Percentiles rank a stretch among this genome's conserved stretches.
Conservation (phyloP, 2,888 invertebrate genomes). For the Baccha elongata region DNA sequence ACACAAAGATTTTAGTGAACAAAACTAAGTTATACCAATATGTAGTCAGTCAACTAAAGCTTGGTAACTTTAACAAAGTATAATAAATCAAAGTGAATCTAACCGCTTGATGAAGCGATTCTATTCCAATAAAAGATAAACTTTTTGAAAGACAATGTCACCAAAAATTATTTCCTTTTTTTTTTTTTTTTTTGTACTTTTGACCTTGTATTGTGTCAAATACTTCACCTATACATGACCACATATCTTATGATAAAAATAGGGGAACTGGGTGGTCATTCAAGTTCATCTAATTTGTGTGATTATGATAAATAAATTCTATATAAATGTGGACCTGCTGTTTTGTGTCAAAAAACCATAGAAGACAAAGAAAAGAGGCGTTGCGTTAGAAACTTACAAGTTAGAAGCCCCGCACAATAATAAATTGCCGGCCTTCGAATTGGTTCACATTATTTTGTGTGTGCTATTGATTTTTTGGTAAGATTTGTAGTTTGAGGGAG, state of each 20-base stretch:
- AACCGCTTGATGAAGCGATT: slow-evolving; percentile 45
- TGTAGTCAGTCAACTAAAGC: neutral
- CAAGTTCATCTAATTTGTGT: slow-evolving; percentile 34
- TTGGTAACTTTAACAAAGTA: slow-evolving; percentile 35
- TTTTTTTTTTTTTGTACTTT: neutral
- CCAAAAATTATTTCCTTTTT: neutral
- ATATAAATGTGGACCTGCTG: too few species aligned
- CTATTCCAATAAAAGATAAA: slow-evolving; percentile 56
- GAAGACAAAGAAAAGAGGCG: too few species aligned
- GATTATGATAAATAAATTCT: slow-evolving; percentile 12
- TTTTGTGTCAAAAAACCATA: too few species aligned
- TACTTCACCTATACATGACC: neutral
- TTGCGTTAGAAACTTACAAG: too few species aligned
- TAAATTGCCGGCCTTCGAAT: too few species aligned
- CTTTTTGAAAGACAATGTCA: slow-evolving; percentile 41
- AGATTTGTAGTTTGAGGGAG: too few species aligned
- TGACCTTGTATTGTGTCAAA: slow-evolving; percentile 30
- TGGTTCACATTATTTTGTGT: too few species aligned
- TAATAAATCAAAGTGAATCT: slow-evolving; percentile 59
- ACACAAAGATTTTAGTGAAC: neutral
- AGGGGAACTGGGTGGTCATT: slow-evolving; percentile 1
- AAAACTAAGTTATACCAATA: neutral
- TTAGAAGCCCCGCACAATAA: too few species aligned
- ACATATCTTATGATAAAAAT: neutral
- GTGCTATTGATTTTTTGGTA: too few species aligned